phyloP scores from a whole-genome alignment of 37 sponge, comb jelly and placozoan species.

The Crambe crambe region DNA sequence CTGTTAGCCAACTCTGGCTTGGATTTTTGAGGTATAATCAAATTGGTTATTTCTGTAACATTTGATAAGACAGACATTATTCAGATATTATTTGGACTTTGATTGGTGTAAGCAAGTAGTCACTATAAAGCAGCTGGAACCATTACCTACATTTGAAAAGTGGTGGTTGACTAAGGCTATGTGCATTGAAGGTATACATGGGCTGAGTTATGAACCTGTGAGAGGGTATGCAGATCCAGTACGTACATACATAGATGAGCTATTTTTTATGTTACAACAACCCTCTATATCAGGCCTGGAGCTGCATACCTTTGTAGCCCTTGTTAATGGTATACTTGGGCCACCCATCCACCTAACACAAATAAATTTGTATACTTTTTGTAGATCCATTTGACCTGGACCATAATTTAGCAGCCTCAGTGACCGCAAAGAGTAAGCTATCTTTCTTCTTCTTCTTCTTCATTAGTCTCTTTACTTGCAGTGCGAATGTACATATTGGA shows the following conservation, averaged over 20 bases:
- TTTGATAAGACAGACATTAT: background rate
- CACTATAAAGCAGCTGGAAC: slow-evolving; percentile 45
- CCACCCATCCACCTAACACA: too few relatives aligned
- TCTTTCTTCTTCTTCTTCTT: background rate
- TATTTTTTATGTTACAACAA: background rate
- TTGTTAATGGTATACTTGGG: too few relatives aligned
- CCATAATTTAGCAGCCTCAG: slow-evolving; percentile 75
- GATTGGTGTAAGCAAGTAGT: slow-evolving; percentile 73
- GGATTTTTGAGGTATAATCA: slow-evolving; percentile 57
- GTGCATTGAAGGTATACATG: slow-evolving; percentile 78
- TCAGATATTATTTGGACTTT: slow-evolving; percentile 64
- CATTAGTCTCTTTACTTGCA: background rate
- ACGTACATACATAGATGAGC: background rate
- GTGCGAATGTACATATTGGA: slow-evolving; percentile 58
- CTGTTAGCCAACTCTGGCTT: slow-evolving; percentile 57
- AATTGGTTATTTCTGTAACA: background rate
- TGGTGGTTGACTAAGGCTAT: slow-evolving; percentile 66
- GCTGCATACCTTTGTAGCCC: too few relatives aligned
- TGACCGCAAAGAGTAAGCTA: slow-evolving; percentile 53
- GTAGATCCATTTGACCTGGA: slow-evolving; percentile 89
- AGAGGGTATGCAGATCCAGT: background rate
- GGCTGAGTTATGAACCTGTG: background rate
- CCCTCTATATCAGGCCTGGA: too few relatives aligned
- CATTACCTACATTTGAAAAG: slow-evolving; percentile 82
- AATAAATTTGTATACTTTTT: background rate